A percentile compares a stretch with the other conserved stretches of the same genome.
Conservation (phyloP, 1,140 invertebrate genomes). For the Gryllus bimaculatus region DNA sequence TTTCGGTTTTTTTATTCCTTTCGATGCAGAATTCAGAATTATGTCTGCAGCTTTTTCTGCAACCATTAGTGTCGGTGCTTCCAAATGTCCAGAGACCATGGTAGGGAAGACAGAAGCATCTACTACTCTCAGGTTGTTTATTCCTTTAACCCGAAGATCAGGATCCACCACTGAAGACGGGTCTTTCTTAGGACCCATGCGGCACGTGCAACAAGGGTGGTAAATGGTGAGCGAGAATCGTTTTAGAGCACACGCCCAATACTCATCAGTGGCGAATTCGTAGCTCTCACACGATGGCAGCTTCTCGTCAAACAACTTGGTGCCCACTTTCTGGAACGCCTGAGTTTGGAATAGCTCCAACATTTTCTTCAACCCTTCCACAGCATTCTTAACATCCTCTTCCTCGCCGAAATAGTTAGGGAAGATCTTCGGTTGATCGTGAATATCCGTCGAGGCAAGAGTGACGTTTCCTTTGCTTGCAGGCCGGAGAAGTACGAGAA, state of each 20-base stretch:
- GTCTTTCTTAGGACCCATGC: slow-evolving; percentile 64
- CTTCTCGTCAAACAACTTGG: slow-evolving; percentile 40
- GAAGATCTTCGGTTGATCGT: slow-evolving; percentile 1
- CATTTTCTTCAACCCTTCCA: slow-evolving; percentile 41
- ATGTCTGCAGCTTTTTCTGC: slow-evolving; percentile 60
- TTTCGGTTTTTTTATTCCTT: too few species aligned
- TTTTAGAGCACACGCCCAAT: slow-evolving; percentile 27
- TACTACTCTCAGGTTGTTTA: slow-evolving; percentile 24
- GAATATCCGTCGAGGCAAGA: neutral
- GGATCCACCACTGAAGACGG: slow-evolving; percentile 61
- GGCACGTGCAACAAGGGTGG: slow-evolving; percentile 47
- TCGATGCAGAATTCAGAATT: neutral
- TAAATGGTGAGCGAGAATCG: neutral
- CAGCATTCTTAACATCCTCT: slow-evolving; percentile 43
- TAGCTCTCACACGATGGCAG: slow-evolving; percentile 28
- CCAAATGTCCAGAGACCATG: slow-evolving; percentile 52
- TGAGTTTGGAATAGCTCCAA: slow-evolving; percentile 46
- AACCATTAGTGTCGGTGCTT: slow-evolving; percentile 57
- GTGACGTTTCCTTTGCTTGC: neutral
- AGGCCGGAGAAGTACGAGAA: neutral
- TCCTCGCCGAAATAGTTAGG: slow-evolving; percentile 2
- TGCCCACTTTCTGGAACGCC: slow-evolving; percentile 47
- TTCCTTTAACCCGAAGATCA: slow-evolving; percentile 41
- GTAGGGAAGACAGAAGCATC: slow-evolving; percentile 33
- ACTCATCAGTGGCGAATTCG: slow-evolving; percentile 22